Conservation (phyloP, 1,140 invertebrate species). For the Phthorimaea operculella region DNA sequence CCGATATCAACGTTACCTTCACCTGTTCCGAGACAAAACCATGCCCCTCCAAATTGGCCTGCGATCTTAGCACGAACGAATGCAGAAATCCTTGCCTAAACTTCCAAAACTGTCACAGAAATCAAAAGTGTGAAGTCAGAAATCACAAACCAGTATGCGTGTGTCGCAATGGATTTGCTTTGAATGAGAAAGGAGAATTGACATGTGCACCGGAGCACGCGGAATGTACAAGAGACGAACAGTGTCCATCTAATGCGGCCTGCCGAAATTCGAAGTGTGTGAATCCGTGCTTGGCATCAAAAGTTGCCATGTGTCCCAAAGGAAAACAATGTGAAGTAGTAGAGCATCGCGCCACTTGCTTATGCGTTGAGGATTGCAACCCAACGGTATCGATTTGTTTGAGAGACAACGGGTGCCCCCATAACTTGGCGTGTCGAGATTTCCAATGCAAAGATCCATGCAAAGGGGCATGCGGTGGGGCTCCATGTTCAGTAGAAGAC, state of each 20-base stretch:
- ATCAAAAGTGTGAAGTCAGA: slow-evolving; percentile 89
- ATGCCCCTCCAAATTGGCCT: slow-evolving; percentile 81
- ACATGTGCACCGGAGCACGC: slow-evolving; percentile 81
- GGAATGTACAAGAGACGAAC: slow-evolving; percentile 82
- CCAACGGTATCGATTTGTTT: slow-evolving; percentile 88
- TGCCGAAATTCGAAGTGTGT: slow-evolving; percentile 85
- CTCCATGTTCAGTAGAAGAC: slow-evolving; percentile 91
- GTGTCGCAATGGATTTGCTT: slow-evolving; percentile 87
- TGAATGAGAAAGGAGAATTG: slow-evolving; percentile 85
- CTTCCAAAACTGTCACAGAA: slow-evolving; percentile 75
- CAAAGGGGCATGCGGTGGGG: slow-evolving; percentile 81
- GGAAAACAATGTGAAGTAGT: slow-evolving; percentile 87
- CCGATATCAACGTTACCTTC: slow-evolving; percentile 49
- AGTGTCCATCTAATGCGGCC: slow-evolving; percentile 86
- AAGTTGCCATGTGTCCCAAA: slow-evolving; percentile 74
- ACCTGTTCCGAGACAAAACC: slow-evolving; percentile 76
- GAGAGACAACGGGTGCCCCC: slow-evolving; percentile 87
- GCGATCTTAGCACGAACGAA: slow-evolving; percentile 73
- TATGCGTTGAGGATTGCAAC: slow-evolving; percentile 87
- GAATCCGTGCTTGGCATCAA: slow-evolving; percentile 81
- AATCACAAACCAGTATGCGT: slow-evolving; percentile 87
- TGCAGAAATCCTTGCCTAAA: slow-evolving; percentile 83
- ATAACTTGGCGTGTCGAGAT: slow-evolving; percentile 85
- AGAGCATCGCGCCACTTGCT: slow-evolving; percentile 85
- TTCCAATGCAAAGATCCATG: slow-evolving; percentile 93